These are phyloP conservation scores for Ochlodes sylvanus DNA, from an alignment of 2,888 invertebrate genomes.

Conservation along the genomic window DNA sequence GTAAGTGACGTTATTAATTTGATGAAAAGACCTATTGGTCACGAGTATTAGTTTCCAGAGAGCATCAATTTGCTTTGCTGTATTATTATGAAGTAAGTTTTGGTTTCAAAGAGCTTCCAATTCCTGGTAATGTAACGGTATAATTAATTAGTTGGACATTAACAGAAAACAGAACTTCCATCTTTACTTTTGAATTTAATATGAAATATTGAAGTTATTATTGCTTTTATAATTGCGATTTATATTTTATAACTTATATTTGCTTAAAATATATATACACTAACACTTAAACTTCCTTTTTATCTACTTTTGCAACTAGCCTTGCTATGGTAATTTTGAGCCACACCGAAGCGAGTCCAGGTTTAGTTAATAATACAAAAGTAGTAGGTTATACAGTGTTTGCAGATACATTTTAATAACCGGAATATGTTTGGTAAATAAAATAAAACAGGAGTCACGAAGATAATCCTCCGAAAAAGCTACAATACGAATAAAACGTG, in stretches of 20 bases:
- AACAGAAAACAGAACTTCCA: too few species aligned
- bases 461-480: constrained; percentile 30
- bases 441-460: constrained; percentile 12
- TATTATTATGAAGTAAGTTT: constrained; percentile 9
- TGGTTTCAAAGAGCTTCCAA: constrained; percentile 5
- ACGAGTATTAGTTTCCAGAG: constrained; percentile 47
- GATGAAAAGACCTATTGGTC: constrained; percentile 65
- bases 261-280: too few species aligned
- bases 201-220: not conserved
- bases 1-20: constrained; percentile 68
- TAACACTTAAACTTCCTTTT: too few species aligned
- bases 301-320: too few species aligned
- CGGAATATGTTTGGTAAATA: not conserved
- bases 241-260: too few species aligned
- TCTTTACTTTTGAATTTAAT: too few species aligned
- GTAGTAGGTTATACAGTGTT: not conserved
- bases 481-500: constrained; percentile 66
- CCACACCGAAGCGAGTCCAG: too few species aligned
- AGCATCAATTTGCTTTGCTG: constrained; percentile 43
- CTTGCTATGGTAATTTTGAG: too few species aligned
- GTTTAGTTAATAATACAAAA: too few species aligned
- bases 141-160: not conserved
- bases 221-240: too few species aligned
- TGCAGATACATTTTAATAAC: not conserved
- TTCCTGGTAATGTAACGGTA: not conserved